Evolutionary conservation across 2,113 vertebrate genomes (phyloP).

Genomic region (Xiphophorus couchianus): DNA sequence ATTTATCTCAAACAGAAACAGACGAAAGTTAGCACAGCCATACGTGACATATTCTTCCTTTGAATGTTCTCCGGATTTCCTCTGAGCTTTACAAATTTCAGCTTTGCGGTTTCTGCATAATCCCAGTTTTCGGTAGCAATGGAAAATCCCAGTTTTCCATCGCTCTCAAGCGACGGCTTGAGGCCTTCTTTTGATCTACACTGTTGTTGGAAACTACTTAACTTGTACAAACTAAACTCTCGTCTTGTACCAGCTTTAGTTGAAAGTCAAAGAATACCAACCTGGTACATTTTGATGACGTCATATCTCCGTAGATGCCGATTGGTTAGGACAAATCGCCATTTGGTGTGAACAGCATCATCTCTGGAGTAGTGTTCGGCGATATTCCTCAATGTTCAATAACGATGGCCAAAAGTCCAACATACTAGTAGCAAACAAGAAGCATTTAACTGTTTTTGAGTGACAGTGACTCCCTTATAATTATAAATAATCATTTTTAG

Average conservation of each 20-base stretch:
- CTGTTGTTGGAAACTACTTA: neutral
- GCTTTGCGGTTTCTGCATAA: neutral
- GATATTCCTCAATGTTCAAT: too few species aligned
- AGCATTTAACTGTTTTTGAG: too few species aligned
- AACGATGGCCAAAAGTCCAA: too few species aligned
- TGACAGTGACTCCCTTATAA: too few species aligned
- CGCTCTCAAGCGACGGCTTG: neutral
- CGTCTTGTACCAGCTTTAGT: neutral
- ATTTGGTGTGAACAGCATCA: too few species aligned
- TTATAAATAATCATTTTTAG: too few species aligned
- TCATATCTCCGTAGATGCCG: too few species aligned
- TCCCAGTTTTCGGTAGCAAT: neutral
- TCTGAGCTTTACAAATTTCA: neutral
- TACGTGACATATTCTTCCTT: neutral
- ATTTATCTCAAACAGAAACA: neutral
- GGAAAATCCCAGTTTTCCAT: neutral
- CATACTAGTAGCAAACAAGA: too few species aligned
- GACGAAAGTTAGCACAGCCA: neutral
- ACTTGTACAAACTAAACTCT: neutral
- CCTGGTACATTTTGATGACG: too few species aligned
- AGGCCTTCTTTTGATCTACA: neutral
- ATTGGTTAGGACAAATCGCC: too few species aligned
- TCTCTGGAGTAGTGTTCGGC: too few species aligned
- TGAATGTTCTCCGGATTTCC: neutral
- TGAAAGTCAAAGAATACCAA: too few species aligned